A percentile compares a stretch with the other conserved stretches of the same genome.
phyloP scores from a whole-genome alignment of 2,797 vertebrate species.

The Ctenosaura bakeri region DNA sequence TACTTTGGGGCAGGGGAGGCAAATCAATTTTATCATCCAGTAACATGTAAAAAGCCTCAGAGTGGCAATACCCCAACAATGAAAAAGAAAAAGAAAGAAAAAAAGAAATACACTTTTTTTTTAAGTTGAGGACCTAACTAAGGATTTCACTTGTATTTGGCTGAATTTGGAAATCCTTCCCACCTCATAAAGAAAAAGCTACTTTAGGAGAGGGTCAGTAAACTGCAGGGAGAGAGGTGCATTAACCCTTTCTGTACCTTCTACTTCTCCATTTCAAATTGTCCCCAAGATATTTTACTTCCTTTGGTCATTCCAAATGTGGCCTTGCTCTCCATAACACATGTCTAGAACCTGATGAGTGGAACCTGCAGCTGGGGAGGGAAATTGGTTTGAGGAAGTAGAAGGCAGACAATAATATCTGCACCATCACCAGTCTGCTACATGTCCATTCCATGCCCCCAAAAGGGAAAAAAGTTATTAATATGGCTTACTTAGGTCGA shows the following conservation, averaged over 20 bases:
- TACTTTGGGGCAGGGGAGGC: not conserved
- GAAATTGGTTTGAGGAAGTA: not conserved
- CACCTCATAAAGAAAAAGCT: not conserved
- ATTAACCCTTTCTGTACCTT: not conserved
- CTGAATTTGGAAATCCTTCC: no score
- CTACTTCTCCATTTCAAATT: not conserved
- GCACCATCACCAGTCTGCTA: not conserved
- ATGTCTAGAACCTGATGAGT: not conserved
- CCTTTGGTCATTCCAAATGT: not conserved
- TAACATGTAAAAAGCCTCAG: not conserved
- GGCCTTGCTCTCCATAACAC: not conserved
- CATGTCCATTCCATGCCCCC: not conserved
- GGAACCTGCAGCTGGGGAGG: not conserved
- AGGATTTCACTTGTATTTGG: not conserved
- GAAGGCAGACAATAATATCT: not conserved
- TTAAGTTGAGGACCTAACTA: not conserved
- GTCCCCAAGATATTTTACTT: not conserved
- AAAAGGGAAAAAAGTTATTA: not conserved
- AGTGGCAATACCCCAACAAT: not conserved
- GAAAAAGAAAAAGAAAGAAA: not conserved
- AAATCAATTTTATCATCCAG: not conserved
- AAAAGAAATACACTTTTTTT: not conserved
- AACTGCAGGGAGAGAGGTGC: no score
- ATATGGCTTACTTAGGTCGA: not conserved
- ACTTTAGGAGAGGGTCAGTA: not conserved